These are phyloP conservation scores for Ellobius talpinus DNA, from an alignment of 2,113 vertebrate species.

Conservation along the genomic window DNA sequence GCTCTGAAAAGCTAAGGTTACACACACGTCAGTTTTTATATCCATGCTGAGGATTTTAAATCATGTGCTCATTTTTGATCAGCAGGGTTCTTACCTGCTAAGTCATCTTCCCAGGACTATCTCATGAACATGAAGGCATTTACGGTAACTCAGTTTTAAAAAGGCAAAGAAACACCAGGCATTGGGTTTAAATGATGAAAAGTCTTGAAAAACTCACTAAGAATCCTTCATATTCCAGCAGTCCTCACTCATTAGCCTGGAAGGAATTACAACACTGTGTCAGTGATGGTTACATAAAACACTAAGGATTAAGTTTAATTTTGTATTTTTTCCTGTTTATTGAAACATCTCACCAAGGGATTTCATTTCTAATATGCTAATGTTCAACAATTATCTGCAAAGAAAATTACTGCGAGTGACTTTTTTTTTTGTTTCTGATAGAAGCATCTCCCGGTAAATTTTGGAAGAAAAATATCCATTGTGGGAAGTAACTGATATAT, in stretches of 20 bases:
- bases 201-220: background rate
- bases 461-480: background rate
- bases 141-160: background rate
- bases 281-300: background rate
- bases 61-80: background rate
- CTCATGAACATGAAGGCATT: background rate
- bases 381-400: background rate
- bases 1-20: background rate
- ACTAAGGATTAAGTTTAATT: background rate
- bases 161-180: background rate
- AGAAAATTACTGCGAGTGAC: background rate
- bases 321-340: background rate
- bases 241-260: background rate
- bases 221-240: background rate
- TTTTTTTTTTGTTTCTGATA: background rate
- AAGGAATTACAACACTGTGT: rapidly evolving
- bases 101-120: background rate
- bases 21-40: background rate
- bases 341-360: background rate
- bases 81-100: background rate
- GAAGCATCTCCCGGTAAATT: background rate
- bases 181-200: background rate
- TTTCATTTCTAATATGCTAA: background rate
- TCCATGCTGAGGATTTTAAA: background rate
- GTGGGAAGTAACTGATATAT: background rate